These are phyloP conservation scores for Lepidostoma basale DNA, from an alignment of 1,140 invertebrate genomes.

Conservation along the genomic window DNA sequence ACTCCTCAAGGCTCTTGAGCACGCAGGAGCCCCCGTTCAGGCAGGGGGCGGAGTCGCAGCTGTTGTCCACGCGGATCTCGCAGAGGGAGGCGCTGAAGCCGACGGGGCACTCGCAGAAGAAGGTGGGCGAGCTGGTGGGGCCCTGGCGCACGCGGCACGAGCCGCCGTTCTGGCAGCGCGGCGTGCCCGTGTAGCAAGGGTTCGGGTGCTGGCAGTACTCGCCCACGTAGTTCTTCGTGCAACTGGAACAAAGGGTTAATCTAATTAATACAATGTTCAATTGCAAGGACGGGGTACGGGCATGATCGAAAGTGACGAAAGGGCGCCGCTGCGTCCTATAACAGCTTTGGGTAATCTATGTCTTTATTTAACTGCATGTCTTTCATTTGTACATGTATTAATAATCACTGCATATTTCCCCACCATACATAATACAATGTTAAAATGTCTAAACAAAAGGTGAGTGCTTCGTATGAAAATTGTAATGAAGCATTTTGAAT, in stretches of 20 bases:
- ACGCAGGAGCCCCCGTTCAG: slow-evolving; percentile 84
- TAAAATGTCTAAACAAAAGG: too few species aligned
- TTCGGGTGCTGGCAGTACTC: slow-evolving; percentile 93
- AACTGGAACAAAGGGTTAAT: slow-evolving; percentile 85
- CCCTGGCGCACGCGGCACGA: slow-evolving; percentile 81
- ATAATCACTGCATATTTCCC: too few species aligned
- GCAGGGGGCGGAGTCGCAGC: slow-evolving; percentile 88
- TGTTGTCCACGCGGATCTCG: slow-evolving; percentile 87
- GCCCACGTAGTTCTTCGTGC: slow-evolving; percentile 87
- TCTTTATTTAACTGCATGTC: too few species aligned
- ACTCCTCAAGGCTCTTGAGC: slow-evolving; percentile 76
- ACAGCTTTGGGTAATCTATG: too few species aligned
- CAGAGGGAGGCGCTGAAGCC: slow-evolving; percentile 93
- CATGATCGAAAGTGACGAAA: too few species aligned
- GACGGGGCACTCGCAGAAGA: slow-evolving; percentile 85
- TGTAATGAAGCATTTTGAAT: too few species aligned
- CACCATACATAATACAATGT: too few species aligned
- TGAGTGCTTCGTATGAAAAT: too few species aligned
- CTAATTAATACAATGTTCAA: too few species aligned
- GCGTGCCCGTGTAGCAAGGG: slow-evolving; percentile 84
- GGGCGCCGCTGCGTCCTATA: too few species aligned
- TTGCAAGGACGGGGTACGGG: too few species aligned
- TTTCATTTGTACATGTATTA: too few species aligned
- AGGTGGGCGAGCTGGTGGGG: slow-evolving; percentile 71
- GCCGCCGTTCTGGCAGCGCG: slow-evolving; percentile 90